Conservation (phyloP, 2,113 vertebrate species). For the Toxotes jaculatrix region DNA sequence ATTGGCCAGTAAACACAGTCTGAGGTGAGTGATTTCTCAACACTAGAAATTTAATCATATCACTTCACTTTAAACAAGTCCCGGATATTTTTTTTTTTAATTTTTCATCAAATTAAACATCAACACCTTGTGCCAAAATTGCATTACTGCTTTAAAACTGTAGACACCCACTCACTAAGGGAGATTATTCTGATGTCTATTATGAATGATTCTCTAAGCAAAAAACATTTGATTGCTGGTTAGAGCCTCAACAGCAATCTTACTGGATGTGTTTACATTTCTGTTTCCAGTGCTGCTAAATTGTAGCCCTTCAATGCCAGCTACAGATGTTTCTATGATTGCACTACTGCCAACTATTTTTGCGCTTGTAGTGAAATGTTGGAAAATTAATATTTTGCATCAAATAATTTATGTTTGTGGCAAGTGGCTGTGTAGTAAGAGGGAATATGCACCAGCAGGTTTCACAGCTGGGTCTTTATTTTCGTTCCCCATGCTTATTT, state of each 20-base stretch:
- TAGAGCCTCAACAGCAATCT: slow-evolving; percentile 16
- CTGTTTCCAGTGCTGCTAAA: slow-evolving; percentile 25
- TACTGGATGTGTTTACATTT: slow-evolving; percentile 10
- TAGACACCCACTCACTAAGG: neutral
- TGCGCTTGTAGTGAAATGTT: slow-evolving; percentile 21
- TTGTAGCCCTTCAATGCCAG: slow-evolving; percentile 4
- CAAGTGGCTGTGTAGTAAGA: neutral
- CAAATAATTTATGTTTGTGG: slow-evolving; percentile 27
- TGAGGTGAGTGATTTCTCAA: slow-evolving; percentile 3
- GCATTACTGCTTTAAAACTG: neutral
- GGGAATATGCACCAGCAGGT: neutral
- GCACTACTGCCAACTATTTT: slow-evolving; percentile 16
- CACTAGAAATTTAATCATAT: slow-evolving; percentile 18
- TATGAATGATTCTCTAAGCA: slow-evolving; percentile 6
- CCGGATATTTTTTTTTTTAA: neutral
- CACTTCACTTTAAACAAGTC: slow-evolving; percentile 19
- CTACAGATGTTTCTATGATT: slow-evolving; percentile 35
- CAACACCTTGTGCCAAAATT: slow-evolving; percentile 11
- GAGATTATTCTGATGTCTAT: neutral
- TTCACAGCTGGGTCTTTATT: neutral
- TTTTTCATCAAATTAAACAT: slow-evolving; percentile 19
- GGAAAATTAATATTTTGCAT: slow-evolving; percentile 29
- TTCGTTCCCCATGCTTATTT: neutral
- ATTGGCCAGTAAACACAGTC: slow-evolving; percentile 4
- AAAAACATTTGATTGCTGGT: slow-evolving; percentile 35